Percentiles rank a stretch among this genome's conserved stretches.
Conservation (phyloP, 2,888 invertebrate species). For the Meta bourneti region DNA sequence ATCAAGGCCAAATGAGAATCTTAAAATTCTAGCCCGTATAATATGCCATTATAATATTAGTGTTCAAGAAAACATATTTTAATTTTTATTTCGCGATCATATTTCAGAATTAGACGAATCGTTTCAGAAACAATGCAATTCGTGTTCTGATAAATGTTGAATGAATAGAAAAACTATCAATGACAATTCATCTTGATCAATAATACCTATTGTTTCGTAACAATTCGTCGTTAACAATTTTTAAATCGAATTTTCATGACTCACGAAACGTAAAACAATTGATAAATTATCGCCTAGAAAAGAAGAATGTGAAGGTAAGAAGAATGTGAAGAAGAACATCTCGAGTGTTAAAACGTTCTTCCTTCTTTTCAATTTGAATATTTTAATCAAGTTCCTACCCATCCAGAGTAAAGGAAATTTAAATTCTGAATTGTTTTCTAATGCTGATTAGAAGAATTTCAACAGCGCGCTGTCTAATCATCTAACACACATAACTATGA, state of each 20-base stretch:
- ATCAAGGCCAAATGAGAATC: not conserved
- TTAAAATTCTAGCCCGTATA: no score
- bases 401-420: no score
- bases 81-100: constrained; percentile 3
- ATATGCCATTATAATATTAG: not conserved
- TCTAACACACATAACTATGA: no score
- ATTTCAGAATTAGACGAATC: not conserved
- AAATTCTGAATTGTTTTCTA: no score
- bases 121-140: constrained; percentile 6
- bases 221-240: not conserved
- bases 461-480: no score
- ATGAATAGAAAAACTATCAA: not conserved
- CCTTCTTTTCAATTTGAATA: no score
- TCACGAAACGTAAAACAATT: not conserved
- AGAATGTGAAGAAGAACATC: no score
- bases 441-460: no score
- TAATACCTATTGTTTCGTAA: not conserved
- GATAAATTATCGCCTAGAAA: no score
- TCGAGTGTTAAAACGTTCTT: no score
- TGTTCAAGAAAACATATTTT: not conserved
- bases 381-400: no score
- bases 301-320: no score
- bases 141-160: not conserved
- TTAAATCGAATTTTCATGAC: not conserved
- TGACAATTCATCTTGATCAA: not conserved